Base-by-base conservation (phyloP, 2,797 vertebrate species). In the Sternarchorhynchus goeldii region DNA sequence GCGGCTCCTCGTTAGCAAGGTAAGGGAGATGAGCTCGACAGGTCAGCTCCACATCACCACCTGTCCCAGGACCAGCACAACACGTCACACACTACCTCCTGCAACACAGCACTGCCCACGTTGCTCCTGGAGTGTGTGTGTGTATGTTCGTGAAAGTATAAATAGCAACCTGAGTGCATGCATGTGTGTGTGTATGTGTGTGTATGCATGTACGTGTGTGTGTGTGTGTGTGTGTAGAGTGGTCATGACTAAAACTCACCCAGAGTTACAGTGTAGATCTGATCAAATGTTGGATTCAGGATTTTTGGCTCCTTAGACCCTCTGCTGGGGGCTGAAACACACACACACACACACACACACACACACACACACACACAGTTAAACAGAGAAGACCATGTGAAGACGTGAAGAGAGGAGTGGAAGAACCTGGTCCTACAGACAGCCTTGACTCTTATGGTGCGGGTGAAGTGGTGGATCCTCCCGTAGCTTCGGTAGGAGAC, bases 401-500 rank as follows among this genome's bases (percentile, higher is more conserved):
- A 73, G 18, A 25, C 0, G 3, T 63, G 29, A 17, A 0, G 17
- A 59, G 17, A 41, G 6, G 1, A 66, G 36, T 6, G 3, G 4
- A 20, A 6, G 17, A 39, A 12, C 5, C 1, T 2, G 8, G 14
- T 14, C 93, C 92, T 93, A 95, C 94, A 92, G 81, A 95, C 91
- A 4, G 94, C 91, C 50, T 88, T 93, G 77, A 97, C 87, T 41
- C 86, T 90, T 86, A 95, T 17, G 32, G 88, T 94, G 80, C 95
- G 87, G 79, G 94, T 96, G 86, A 96, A 96, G 59, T 77, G 87
- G 29, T 95, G 93, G 0, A n/a, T 58, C 5, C 71, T 86, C 20
- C 93, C 92, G 0, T 86, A 92, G 82, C 93, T 92, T 78, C 81
- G 87, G 84, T 93, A 97, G 0, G 81, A 88, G 18, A 95, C 93